These are phyloP conservation scores for Anoplius nigerrimus DNA, from an alignment of 2,888 invertebrate species.

Conservation along the genomic window DNA sequence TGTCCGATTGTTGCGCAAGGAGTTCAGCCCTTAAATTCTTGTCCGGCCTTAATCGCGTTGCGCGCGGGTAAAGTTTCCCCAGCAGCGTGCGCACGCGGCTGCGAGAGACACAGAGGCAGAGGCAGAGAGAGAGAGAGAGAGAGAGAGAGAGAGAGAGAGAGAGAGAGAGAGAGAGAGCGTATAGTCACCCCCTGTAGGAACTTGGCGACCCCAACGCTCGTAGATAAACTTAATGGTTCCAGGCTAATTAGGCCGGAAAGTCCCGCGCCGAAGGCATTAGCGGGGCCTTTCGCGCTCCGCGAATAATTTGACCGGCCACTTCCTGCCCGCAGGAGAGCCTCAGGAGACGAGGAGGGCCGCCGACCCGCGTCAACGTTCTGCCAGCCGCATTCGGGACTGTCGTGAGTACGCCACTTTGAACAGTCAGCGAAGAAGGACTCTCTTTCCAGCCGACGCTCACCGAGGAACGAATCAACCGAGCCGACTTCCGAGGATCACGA, in stretches of 20 bases:
- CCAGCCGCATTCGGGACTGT: constrained; percentile 54
- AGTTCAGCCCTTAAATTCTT: too few species aligned
- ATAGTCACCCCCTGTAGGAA: neutral
- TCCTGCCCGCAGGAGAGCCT: constrained; percentile 53
- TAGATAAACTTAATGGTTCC: constrained; percentile 70
- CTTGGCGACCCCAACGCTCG: constrained; percentile 18
- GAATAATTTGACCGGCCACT: constrained; percentile 50
- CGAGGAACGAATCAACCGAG: too few species aligned
- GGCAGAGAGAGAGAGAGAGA: constrained; percentile 4
- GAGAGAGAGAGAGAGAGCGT: neutral
- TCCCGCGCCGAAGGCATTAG: constrained; percentile 40
- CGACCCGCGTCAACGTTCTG: constrained; percentile 51
- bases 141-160: constrained; percentile 20
- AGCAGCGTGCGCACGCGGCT: too few species aligned
- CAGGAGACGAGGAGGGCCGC: constrained; percentile 52
- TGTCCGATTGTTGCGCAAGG: too few species aligned
- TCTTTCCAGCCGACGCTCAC: too few species aligned
- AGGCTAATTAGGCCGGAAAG: constrained; percentile 62
- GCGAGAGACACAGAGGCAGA: neutral
- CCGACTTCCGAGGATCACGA: neutral
- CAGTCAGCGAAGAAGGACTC: constrained; percentile 16
- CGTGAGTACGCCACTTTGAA: constrained; percentile 50
- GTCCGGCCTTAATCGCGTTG: too few species aligned
- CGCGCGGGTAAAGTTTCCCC: too few species aligned
- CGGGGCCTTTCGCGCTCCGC: constrained; percentile 37